These are phyloP conservation scores for Tringa solitaria DNA, from an alignment of 2,113 vertebrate genomes.

Conservation along the genomic window DNA sequence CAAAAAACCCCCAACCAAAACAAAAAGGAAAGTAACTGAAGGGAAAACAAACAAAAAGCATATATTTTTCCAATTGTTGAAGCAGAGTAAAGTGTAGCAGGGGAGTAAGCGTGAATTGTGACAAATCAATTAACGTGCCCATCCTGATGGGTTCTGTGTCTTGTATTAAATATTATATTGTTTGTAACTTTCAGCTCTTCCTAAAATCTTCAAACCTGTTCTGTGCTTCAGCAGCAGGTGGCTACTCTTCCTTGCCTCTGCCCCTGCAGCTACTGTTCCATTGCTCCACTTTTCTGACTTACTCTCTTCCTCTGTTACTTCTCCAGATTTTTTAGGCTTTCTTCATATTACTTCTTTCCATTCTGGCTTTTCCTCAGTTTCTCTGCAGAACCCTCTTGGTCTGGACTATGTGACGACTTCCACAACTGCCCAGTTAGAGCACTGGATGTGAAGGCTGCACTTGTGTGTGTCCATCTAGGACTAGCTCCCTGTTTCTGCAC, in stretches of 20 bases:
- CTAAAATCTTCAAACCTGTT: neutral
- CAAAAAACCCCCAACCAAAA: neutral
- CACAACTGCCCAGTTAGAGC: neutral
- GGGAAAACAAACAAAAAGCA: neutral
- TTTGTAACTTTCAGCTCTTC: neutral
- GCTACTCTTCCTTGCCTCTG: neutral
- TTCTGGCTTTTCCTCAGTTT: neutral
- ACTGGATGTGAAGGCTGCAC: neutral
- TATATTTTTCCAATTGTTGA: neutral
- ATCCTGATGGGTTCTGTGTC: neutral
- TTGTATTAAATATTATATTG: neutral
- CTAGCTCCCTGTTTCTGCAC: neutral
- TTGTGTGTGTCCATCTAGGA: fast-evolving
- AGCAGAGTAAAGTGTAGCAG: neutral
- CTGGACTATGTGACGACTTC: neutral
- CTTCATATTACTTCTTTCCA: neutral
- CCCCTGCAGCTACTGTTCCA: neutral
- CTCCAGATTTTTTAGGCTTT: neutral
- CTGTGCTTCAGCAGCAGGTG: neutral
- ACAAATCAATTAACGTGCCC: neutral
- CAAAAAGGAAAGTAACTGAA: neutral
- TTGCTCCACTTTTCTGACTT: neutral
- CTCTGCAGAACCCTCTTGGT: neutral
- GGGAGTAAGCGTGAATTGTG: neutral
- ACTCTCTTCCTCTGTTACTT: neutral